A percentile compares a stretch with the other conserved stretches of the same genome.
These are phyloP conservation scores for Microcaecilia unicolor DNA, from an alignment of 2,797 vertebrate species.

Conservation along the genomic window DNA sequence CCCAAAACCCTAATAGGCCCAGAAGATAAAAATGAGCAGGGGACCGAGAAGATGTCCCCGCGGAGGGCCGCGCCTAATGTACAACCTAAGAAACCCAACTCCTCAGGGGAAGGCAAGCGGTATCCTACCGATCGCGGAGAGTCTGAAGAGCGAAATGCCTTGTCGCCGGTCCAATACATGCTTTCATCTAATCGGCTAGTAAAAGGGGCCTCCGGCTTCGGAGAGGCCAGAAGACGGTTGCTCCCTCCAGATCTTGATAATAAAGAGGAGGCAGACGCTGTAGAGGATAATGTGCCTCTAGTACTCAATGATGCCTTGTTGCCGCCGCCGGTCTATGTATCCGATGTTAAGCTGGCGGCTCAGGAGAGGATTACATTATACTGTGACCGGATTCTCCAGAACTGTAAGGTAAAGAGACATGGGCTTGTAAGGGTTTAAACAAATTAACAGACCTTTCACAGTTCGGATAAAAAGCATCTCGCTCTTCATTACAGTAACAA, in stretches of 20 bases:
- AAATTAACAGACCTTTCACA: too few relatives aligned
- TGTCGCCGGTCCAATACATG: constrained; percentile 6
- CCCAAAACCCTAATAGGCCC: background rate
- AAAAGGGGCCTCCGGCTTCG: constrained; percentile 3
- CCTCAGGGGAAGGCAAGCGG: too few relatives aligned
- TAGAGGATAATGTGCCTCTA: background rate
- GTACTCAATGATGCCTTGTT: constrained; percentile 15
- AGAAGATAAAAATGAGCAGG: too few relatives aligned
- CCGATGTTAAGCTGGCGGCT: constrained; percentile 23
- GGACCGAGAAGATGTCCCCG: fast-evolving
- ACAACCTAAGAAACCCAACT: too few relatives aligned
- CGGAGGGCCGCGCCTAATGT: too few relatives aligned
- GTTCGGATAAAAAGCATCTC: too few relatives aligned
- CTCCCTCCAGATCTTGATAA: background rate
- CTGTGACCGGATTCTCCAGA: constrained; percentile 41
- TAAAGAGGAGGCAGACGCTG: background rate
- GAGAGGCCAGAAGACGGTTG: constrained; percentile 4
- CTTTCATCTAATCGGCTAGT: constrained; percentile 10
- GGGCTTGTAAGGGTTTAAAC: too few relatives aligned
- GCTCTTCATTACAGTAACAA: too few relatives aligned
- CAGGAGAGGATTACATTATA: constrained; percentile 38
- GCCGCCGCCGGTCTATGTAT: constrained; percentile 25
- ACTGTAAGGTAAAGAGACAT: constrained; percentile 29
- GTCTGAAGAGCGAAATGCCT: background rate
- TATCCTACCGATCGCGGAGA: background rate